Conservation (phyloP, 2,888 invertebrate species). For the Watsonalla binaria region DNA sequence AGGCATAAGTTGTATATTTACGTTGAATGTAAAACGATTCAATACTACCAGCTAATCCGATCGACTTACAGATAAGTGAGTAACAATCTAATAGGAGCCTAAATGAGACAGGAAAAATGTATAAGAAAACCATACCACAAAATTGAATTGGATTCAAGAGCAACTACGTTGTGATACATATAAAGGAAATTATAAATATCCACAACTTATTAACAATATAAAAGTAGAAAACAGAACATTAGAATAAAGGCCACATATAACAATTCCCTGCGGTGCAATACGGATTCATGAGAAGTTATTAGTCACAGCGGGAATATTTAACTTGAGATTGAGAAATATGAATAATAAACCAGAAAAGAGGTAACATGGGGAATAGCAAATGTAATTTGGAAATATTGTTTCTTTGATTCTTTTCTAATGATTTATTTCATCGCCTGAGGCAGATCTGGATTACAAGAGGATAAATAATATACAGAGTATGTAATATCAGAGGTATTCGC, state of each 20-base stretch:
- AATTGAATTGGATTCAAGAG: neutral
- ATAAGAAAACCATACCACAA: neutral
- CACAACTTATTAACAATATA: conserved; percentile 20
- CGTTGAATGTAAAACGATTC: too few species aligned
- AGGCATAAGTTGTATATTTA: too few species aligned
- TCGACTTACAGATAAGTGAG: neutral
- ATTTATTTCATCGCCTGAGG: conserved; percentile 22
- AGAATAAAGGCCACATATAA: conserved; percentile 64
- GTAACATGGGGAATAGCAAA: conserved; percentile 43
- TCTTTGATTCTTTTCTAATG: conserved; percentile 13
- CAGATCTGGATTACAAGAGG: conserved; percentile 11
- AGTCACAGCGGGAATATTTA: conserved; percentile 69
- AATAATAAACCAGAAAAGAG: conserved; percentile 69
- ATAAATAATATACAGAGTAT: conserved; percentile 17
- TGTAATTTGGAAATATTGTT: conserved; percentile 36
- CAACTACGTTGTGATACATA: neutral
- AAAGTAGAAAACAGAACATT: conserved; percentile 46
- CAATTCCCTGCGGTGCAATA: conserved; percentile 68
- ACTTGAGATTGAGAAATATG: conserved; percentile 51
- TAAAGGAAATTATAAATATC: neutral
- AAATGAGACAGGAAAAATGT: neutral
- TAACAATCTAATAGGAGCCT: neutral
- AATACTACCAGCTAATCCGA: neutral
- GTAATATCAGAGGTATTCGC: conserved; percentile 20
- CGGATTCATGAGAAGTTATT: conserved; percentile 70